Evolutionary conservation across 2,113 vertebrate species (phyloP), one percentile per base, ranked within the genome.

Genomic region (Synodontis membranacea): DNA sequence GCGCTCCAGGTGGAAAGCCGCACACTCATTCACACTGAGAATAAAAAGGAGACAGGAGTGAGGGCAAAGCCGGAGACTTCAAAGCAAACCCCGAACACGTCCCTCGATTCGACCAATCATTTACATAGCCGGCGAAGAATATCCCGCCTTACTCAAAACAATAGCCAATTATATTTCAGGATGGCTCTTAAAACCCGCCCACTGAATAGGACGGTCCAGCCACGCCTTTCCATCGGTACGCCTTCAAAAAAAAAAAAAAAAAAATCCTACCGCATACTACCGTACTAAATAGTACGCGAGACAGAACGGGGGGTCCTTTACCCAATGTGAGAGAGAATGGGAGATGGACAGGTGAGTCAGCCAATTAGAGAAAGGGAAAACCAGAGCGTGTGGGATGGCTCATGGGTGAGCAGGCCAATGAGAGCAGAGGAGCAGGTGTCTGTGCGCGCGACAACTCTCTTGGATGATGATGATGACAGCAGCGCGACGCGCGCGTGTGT

Each of bases 21-120:
- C 94, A 93, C 89, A 92, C 92, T 92, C 93, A 89, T 91, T 86
- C 91, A 91, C 91, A 74, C 50, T 91, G 90, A 88, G 93, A 94
- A 95, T 94, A 93, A 94, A 93, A 80, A 90, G 62, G 90, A 88
- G 74, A 75, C 78, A 42, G 37, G 86, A 91, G 89, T 93, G 91
- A 87, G 93, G 94, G 94, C 93, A 93, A 93, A 52, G 44, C 44
- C 83, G 62, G 5, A 84, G 89, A 88, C 94, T 92, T 95, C 94
- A 90, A 76, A 10, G 54, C 11, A 4, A 44, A n/a, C n/a, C 74
- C 42, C 60, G 23, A 4, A 8, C 0, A 23, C 86, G 94, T 95
- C 93, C 93, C 94, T 89, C 87, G 6, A 17, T 21, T 7, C 31
- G 60, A 52, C 95, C 94, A 95, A 95, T 87, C 85, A 80, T 14